A percentile compares a stretch with the other conserved stretches of the same genome.
Conservation (phyloP, 2,797 vertebrate species). For the Poliocrania exsul region DNA sequence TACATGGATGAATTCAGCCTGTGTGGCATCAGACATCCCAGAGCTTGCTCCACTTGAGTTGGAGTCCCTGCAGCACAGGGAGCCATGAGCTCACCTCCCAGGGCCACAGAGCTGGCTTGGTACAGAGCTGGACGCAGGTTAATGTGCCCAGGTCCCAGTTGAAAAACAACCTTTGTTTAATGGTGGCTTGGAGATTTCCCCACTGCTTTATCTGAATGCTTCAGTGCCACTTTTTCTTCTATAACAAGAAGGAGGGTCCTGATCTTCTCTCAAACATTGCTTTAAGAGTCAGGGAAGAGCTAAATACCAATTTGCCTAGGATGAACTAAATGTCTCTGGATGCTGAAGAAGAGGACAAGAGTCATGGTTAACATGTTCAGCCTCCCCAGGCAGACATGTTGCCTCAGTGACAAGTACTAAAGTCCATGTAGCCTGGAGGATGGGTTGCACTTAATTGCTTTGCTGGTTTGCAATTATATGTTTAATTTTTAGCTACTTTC, state of each 20-base stretch:
- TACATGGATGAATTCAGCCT: not conserved
- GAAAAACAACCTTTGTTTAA: not conserved
- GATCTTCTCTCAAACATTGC: not conserved
- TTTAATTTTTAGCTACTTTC: slow-evolving; percentile 54
- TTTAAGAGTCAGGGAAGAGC: not conserved
- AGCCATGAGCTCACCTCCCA: not conserved
- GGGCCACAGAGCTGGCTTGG: not conserved
- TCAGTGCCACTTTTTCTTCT: not conserved
- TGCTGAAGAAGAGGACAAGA: not conserved
- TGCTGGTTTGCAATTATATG: slow-evolving; percentile 21
- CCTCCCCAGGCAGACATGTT: not conserved
- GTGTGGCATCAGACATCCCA: rapidly evolving
- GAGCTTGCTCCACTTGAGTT: not conserved
- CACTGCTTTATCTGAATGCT: not conserved
- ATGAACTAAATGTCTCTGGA: not conserved
- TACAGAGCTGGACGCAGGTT: not conserved
- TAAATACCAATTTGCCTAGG: not conserved
- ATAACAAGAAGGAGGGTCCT: not conserved
- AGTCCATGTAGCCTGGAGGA: not conserved
- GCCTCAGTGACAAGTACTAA: not conserved
- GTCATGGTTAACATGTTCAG: not conserved
- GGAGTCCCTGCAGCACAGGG: not conserved
- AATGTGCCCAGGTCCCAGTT: not conserved
- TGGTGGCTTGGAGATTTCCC: not conserved
- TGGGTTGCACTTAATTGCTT: slow-evolving; percentile 35